Base-by-base conservation (phyloP, 2,888 invertebrate species). In the Sialis lutaria region DNA sequence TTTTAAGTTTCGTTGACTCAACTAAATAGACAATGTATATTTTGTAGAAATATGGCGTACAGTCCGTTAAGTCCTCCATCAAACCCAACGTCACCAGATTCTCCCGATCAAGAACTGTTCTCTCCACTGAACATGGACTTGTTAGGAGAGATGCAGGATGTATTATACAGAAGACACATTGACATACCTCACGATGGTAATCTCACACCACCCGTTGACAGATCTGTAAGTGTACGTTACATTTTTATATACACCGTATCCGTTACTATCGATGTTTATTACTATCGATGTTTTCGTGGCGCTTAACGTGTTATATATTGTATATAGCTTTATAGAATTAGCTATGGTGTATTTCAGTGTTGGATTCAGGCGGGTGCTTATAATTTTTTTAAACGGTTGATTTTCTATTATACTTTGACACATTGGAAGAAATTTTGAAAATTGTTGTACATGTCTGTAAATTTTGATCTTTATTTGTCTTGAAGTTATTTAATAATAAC, bases 81-180 rank as follows among this genome's bases (percentile, higher is more conserved):
- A 33, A 72, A 68, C 50, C 69, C 71, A 1, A 62, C 67, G 48
- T 72, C 74, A 4, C 71, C 73, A 5, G 72, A 73, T 52, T 65
- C 64, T 39, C 56, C 64, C 10, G 69, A 72, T 52, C 60, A 22
- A n/a, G 47, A 47, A n/a, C 42, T 58, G 10, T 60, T 63, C 5
- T 66, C 65, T 9, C 53, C 60, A 44, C 12, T 47, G 45, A 67
- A 72, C 56, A 73, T 79, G 57, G 76, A 77, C 61, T 66, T 81
- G 47, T 72, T 80, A 70, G 75, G 76, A 53, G 85, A 84, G 62
- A 67, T 77, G 56, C 70, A 74, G 53, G 74, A 77, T 58, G 67
- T 76, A 40, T 64, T 76, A 50, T 72, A 72, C 50, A 56, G 64
- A 39, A 61, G 62, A 22, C 58, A 67, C 12, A 52, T 56, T 35